Conservation (phyloP, 2,888 invertebrate species). For the Caenorhabditis sinica region DNA sequence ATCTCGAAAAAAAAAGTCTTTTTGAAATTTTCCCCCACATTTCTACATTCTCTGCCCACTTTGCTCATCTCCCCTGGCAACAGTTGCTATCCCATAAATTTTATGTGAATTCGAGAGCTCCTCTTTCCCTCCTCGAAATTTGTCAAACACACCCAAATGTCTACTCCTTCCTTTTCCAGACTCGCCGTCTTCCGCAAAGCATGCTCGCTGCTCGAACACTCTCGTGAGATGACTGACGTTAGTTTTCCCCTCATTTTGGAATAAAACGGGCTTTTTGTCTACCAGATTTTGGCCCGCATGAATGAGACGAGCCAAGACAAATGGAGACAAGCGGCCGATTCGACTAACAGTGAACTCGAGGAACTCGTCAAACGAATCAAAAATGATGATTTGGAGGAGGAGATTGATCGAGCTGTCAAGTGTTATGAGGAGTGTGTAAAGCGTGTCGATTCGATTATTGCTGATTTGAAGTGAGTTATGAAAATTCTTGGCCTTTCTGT, state of each 20-base stretch:
- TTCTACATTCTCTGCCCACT: not conserved
- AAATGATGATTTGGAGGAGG: constrained; percentile 51
- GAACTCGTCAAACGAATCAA: constrained; percentile 59
- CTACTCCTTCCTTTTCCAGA: constrained; percentile 70
- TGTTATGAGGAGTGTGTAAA: constrained; percentile 70
- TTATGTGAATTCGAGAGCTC: not conserved
- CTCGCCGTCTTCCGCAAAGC: constrained; percentile 67
- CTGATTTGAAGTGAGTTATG: constrained; percentile 63
- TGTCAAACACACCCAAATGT: not conserved
- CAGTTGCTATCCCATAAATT: constrained; percentile 25
- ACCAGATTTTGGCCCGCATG: constrained; percentile 62
- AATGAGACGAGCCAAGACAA: constrained; percentile 56
- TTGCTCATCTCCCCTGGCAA: not conserved
- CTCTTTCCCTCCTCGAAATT: not conserved
- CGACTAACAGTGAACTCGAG: constrained; percentile 59
- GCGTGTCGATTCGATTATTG: constrained; percentile 72
- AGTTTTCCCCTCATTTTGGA: constrained; percentile 23
- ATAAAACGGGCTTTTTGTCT: constrained; percentile 24
- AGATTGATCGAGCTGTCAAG: constrained; percentile 56
- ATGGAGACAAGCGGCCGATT: constrained; percentile 64
- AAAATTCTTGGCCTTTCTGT: too few species aligned
- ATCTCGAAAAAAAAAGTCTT: not conserved
- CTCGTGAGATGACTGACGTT: constrained; percentile 71
- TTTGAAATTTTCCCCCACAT: not conserved
- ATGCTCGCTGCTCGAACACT: constrained; percentile 62